A percentile compares a stretch with the other conserved stretches of the same genome.
Conservation (phyloP, 1,140 invertebrate species). For the Trichonephila inaurata region DNA sequence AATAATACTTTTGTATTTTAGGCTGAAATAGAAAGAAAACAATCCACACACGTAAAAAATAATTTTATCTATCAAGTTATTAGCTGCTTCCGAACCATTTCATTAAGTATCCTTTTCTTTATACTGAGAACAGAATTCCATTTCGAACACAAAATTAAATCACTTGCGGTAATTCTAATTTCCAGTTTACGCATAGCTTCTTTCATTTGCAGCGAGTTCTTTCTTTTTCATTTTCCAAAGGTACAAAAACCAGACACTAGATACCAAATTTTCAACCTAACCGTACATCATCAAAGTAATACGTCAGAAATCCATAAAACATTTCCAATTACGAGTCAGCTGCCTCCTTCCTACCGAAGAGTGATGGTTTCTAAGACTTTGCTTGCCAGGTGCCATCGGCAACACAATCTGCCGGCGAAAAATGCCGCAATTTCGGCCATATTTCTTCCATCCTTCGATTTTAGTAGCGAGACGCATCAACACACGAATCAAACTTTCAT, state of each 20-base stretch:
- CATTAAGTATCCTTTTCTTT: neutral
- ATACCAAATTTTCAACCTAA: slow-evolving; percentile 55
- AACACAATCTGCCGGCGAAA: slow-evolving; percentile 74
- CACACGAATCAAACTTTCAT: slow-evolving; percentile 71
- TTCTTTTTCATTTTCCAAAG: neutral
- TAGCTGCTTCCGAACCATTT: neutral
- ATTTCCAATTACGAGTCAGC: slow-evolving; percentile 75
- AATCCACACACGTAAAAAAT: no score
- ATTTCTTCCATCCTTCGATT: slow-evolving; percentile 73
- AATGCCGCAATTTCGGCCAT: slow-evolving; percentile 72
- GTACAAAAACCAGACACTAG: slow-evolving; percentile 51
- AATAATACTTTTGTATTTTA: no score
- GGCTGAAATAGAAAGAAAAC: no score
- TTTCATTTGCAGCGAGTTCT: neutral
- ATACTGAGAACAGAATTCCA: neutral
- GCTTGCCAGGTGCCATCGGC: slow-evolving; percentile 71
- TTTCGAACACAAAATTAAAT: neutral
- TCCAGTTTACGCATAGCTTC: neutral
- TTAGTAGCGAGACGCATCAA: slow-evolving; percentile 64
- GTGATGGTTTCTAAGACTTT: slow-evolving; percentile 66
- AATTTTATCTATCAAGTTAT: neutral
- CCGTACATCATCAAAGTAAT: slow-evolving; percentile 75
- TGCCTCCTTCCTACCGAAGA: slow-evolving; percentile 56
- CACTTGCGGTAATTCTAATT: slow-evolving; percentile 13
- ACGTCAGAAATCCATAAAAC: slow-evolving; percentile 75